Evolutionary conservation across 2,113 vertebrate species (phyloP), one percentile per base, ranked within the genome.

Genomic region (Varanus komodoensis): DNA sequence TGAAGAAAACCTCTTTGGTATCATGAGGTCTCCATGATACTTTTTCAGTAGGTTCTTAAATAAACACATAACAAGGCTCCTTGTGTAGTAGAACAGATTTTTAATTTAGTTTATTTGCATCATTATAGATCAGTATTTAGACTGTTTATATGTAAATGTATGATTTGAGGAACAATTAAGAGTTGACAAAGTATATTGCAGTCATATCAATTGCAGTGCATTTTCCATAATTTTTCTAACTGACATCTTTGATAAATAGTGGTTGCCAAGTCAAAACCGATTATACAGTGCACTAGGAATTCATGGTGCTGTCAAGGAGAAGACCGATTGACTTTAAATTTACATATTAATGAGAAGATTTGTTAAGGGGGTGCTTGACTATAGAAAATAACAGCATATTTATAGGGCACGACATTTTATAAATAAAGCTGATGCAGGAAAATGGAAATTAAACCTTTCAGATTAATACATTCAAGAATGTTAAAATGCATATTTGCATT

Each of bases 331-430:
- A 99, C 98, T 99, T 98, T 97, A 98, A 98, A 99, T 99, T 99
- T 99, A 98, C 99, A 99, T 99, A 99, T 99, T 99, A 99, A 99
- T 99, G 99, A 99, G 98, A 98, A 98, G 98, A 99, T 99, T 99
- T 99, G 98, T 99, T 99, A 99, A 99, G 98, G 98, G 98, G 97
- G 97, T 97, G 97, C 98, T 98, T 98, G 98, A 98, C 98, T 98
- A 98, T 98, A 97, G 98, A 98, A 98, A 99, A 98, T 98, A 99
- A 98, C 98, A 97, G 98, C 97, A 96, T 98, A 98, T 99, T 99
- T 98, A 99, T 99, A 99, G 98, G 98, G 98, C 98, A 97, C 95
- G 97, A 98, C 99, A 99, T 99, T 99, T 97, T 99, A 99, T 98
- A 99, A 99, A 99, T 99, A 99, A 98, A 99, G 98, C 99, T 99